phyloP scores from a whole-genome alignment of 2,797 vertebrate genomes.

The Thunnus albacares region DNA sequence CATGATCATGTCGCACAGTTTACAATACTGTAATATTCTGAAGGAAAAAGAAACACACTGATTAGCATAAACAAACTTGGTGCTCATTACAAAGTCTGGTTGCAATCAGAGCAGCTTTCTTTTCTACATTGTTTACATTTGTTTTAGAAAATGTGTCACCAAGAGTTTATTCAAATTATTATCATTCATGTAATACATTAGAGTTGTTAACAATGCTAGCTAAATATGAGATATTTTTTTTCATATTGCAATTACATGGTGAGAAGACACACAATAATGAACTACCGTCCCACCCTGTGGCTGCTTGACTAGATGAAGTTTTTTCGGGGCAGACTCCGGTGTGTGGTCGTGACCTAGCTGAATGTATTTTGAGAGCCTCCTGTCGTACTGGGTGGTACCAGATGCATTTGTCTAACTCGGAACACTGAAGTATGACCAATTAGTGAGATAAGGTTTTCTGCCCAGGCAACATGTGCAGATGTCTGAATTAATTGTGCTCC shows the following conservation, averaged over 20 bases:
- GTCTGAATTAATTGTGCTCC: slow-evolving; percentile 64
- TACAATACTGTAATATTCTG: slow-evolving; percentile 87
- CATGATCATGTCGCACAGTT: slow-evolving; percentile 84
- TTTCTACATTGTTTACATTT: background rate
- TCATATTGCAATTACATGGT: background rate
- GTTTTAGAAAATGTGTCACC: background rate
- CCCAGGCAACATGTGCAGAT: slow-evolving; percentile 58
- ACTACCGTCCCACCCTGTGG: slow-evolving; percentile 21
- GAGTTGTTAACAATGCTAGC: slow-evolving; percentile 1
- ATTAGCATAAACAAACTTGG: slow-evolving; percentile 1
- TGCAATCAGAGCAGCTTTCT: background rate
- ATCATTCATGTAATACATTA: background rate
- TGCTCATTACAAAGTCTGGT: background rate
- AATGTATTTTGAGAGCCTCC: slow-evolving; percentile 33
- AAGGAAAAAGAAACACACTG: background rate
- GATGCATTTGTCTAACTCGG: slow-evolving; percentile 53
- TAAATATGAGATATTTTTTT: background rate
- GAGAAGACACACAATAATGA: slow-evolving; percentile 13
- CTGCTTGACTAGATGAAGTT: slow-evolving; percentile 7
- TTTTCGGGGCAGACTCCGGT: slow-evolving; percentile 18
- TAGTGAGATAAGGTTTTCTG: slow-evolving; percentile 61
- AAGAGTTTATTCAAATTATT: background rate
- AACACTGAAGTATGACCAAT: slow-evolving; percentile 75
- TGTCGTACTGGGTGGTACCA: slow-evolving; percentile 40
- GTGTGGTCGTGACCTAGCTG: slow-evolving; percentile 32